Percentiles rank a stretch among this genome's conserved stretches.
phyloP scores from a whole-genome alignment of 2,113 vertebrate species.

The Eurypyga helias region DNA sequence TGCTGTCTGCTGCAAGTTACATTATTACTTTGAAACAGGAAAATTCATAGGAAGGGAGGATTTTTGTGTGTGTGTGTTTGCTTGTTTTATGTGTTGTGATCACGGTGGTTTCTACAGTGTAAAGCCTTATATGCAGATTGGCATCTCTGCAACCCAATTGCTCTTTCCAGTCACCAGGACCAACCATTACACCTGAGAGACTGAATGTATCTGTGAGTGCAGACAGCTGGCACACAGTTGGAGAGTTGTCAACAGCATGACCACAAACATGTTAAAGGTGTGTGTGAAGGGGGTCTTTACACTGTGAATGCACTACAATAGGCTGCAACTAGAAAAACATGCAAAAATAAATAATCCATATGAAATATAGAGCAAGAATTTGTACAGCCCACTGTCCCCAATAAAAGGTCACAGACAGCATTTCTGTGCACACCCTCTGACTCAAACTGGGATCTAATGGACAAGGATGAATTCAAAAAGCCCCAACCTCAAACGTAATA shows the following conservation, averaged over 20 bases:
- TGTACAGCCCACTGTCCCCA: not conserved
- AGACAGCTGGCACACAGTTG: not conserved
- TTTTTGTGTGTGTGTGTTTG: not conserved
- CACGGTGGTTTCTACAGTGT: not conserved
- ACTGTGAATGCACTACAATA: no score
- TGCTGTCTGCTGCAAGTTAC: not conserved
- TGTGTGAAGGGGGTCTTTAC: no score
- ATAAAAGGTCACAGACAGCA: not conserved
- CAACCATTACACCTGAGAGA: not conserved
- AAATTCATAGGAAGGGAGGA: not conserved
- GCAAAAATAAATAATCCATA: not conserved
- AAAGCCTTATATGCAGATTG: not conserved
- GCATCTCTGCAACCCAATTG: not conserved
- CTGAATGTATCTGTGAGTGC: not conserved
- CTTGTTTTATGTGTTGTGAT: not conserved
- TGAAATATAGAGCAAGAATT: not conserved
- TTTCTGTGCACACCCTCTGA: constrained; percentile 18
- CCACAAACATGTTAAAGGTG: no score
- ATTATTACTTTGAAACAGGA: not conserved
- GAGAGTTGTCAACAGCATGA: not conserved
- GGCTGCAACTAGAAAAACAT: not conserved
- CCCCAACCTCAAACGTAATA: not conserved
- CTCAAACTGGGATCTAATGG: not conserved
- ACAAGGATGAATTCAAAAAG: not conserved
- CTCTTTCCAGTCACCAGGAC: not conserved